phyloP scores from a whole-genome alignment of 2,113 vertebrate species.

The Ploceus nigricollis region DNA sequence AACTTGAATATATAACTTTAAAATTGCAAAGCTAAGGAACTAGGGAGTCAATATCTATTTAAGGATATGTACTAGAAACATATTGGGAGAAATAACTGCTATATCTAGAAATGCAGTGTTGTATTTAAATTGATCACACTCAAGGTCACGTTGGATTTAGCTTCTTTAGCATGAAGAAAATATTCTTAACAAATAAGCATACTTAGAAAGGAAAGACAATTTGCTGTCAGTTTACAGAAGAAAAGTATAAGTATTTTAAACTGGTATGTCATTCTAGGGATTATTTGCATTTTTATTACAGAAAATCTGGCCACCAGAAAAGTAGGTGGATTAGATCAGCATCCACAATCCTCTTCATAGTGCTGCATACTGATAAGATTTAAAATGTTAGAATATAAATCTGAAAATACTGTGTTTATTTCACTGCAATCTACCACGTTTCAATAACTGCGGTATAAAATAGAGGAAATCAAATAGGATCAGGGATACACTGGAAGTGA shows the following conservation, averaged over 20 bases:
- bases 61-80: background rate
- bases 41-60: background rate
- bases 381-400: slow-evolving; percentile 14
- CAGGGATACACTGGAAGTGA: background rate
- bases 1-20: background rate
- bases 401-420: slow-evolving; percentile 25
- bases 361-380: slow-evolving; percentile 3
- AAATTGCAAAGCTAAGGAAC: background rate
- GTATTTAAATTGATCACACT: slow-evolving; percentile 5
- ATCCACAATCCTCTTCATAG: background rate
- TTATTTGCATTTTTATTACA: slow-evolving; percentile 39
- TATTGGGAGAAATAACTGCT: background rate
- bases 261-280: background rate
- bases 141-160: background rate
- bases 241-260: slow-evolving; percentile 12
- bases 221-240: background rate
- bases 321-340: slow-evolving; percentile 23
- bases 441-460: background rate
- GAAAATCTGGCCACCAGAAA: slow-evolving; percentile 20
- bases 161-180: background rate
- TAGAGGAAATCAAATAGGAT: background rate
- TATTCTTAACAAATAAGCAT: background rate
- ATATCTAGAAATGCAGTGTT: background rate
- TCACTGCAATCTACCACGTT: background rate
- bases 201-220: background rate